phyloP scores from a whole-genome alignment of 2,888 invertebrate species.

The Leptopilina myrica region DNA sequence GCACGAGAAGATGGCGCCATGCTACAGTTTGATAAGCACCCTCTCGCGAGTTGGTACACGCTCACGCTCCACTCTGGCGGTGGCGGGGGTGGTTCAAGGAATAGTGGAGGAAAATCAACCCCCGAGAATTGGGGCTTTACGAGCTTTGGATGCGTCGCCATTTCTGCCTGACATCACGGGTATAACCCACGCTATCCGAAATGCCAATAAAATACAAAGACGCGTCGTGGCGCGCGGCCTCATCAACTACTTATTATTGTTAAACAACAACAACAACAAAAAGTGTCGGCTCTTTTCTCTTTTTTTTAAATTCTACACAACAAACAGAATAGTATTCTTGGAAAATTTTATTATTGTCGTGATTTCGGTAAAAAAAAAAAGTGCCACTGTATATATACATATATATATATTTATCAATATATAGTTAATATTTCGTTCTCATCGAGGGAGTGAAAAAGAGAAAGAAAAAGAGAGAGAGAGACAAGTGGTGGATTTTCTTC shows the following conservation, averaged over 20 bases:
- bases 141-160: conserved; percentile 70
- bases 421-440: not conserved
- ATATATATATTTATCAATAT: too few species aligned
- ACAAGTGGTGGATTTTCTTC: conserved; percentile 10
- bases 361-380: not conserved
- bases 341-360: not conserved
- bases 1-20: conserved; percentile 62
- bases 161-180: conserved; percentile 69
- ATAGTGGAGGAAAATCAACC: conserved; percentile 54
- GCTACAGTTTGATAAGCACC: conserved; percentile 51
- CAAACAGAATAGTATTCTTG: not conserved
- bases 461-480: too few species aligned
- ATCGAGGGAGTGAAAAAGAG: too few species aligned
- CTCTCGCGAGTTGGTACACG: conserved; percentile 30
- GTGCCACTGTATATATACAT: conserved; percentile 7
- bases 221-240: conserved; percentile 61
- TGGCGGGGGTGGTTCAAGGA: conserved; percentile 46
- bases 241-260: conserved; percentile 6
- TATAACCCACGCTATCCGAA: conserved; percentile 54
- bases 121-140: conserved; percentile 51
- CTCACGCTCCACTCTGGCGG: conserved; percentile 11
- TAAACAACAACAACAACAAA: not conserved
- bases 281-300: conserved; percentile 3
- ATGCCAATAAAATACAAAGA: conserved; percentile 72
- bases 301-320: conserved; percentile 2